Evolutionary conservation across 2,888 invertebrate genomes (phyloP).

Genomic region (Parnassius smintheus): DNA sequence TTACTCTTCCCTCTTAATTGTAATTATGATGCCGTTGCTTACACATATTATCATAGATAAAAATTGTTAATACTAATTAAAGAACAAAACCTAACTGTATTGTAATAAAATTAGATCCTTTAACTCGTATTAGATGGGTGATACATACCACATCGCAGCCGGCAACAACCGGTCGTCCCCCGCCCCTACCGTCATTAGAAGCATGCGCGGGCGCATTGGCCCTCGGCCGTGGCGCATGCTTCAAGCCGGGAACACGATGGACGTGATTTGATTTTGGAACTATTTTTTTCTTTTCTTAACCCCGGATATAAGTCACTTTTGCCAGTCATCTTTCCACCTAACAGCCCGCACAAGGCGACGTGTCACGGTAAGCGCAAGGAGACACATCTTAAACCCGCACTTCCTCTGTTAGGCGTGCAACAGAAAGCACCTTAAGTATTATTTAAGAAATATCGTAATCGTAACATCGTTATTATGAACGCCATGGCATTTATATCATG

Average conservation of each 20-base stretch:
- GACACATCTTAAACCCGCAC: no score
- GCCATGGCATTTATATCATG: no score
- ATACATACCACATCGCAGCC: conserved; percentile 51
- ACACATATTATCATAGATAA: no score
- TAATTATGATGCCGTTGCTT: no score
- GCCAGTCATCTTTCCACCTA: conserved; percentile 22
- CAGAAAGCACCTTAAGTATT: no score
- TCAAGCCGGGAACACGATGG: conserved; percentile 51
- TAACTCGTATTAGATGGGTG: conserved; percentile 10
- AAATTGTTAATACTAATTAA: no score
- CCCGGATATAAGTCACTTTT: conserved; percentile 18
- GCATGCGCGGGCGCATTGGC: conserved; percentile 76
- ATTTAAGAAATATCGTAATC: no score
- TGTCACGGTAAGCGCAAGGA: neutral
- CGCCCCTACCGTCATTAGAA: conserved; percentile 68
- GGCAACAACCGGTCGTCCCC: conserved; percentile 60
- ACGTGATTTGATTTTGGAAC: conserved; percentile 50
- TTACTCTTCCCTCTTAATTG: no score
- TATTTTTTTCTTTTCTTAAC: conserved; percentile 29
- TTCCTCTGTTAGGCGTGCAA: no score
- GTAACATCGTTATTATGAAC: no score
- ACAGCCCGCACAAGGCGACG: conserved; percentile 11
- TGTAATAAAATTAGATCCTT: no score
- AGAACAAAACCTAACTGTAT: no score
- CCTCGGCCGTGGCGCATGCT: conserved; percentile 55